Evolutionary conservation across 2,888 invertebrate genomes (phyloP), one percentile per base, ranked within the genome.

Genomic region (Drosophila eohydei): DNA sequence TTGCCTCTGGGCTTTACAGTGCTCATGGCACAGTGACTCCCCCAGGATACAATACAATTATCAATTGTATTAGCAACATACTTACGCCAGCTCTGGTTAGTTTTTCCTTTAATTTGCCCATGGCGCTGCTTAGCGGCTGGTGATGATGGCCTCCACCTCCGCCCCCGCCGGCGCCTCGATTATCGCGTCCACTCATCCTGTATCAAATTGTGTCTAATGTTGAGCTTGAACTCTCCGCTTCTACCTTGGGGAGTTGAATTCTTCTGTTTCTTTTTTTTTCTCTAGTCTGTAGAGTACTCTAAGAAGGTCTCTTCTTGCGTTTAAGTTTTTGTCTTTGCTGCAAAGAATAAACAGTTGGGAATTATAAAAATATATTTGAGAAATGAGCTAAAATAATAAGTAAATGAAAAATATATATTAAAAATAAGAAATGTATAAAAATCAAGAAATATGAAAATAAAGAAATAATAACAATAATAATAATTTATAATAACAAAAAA

Each of bases 61-160:
- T n/a, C n/a, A n/a, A n/a, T n/a, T n/a, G n/a, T n/a, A 21, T 21
- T 30, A n/a, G 48, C 30, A n/a, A 30, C 30, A n/a, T 71, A 91
- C 91, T 89, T 86, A 91, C 91, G 64, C 80, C 89, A 34, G 89
- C 83, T 70, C 92, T 80, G 26, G 92, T 91, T 50, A 93, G 75
- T 87, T 92, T 92, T 58, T 92, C 93, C 90, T 92, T 92, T 55
- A 93, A 81, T 83, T 92, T 92, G 46, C 92, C 92, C 92, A 93
- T 91, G 60, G 93, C 90, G 74, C 81, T 92, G 84, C 91, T 92
- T 62, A 92, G 80, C 73, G 90, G 91, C 69, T 91, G 91, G 65
- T 88, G 85, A 30, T 74, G 80, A 5, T 70, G 74, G 16, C 90
- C 80, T 34, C 86, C 81, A 30, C 90, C 89, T 68, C 91, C 91